Conservation (phyloP, 2,797 vertebrate genomes). For the Crocidura indochinensis region DNA sequence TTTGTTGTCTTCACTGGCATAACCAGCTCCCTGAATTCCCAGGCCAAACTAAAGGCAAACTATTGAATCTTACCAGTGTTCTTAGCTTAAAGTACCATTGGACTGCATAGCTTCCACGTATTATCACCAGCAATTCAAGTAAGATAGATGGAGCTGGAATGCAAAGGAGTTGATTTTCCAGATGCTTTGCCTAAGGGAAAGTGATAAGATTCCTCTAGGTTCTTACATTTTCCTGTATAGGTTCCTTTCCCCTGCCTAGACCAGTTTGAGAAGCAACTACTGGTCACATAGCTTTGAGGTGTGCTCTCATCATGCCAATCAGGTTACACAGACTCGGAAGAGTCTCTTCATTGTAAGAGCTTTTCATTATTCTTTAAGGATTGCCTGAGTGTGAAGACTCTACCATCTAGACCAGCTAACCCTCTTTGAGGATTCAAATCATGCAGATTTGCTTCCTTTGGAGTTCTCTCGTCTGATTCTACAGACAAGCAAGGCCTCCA, state of each 20-base stretch:
- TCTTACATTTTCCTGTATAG: neutral
- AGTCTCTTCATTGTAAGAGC: neutral
- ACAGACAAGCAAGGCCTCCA: neutral
- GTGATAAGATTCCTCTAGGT: neutral
- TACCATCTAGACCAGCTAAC: neutral
- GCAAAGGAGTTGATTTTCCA: neutral
- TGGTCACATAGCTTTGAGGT: neutral
- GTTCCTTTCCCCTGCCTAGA: neutral
- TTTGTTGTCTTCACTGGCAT: neutral
- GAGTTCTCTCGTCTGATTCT: neutral
- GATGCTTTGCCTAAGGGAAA: neutral
- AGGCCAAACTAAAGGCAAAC: neutral
- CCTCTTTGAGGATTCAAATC: neutral
- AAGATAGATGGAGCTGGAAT: neutral
- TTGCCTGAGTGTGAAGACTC: neutral
- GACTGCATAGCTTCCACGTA: neutral
- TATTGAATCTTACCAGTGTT: neutral
- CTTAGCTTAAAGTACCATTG: neutral
- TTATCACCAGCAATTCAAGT: neutral
- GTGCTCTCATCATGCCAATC: neutral
- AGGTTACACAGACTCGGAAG: neutral
- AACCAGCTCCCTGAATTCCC: neutral
- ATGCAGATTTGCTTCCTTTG: neutral
- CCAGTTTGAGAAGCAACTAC: neutral
- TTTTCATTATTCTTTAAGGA: neutral